Conservation (phyloP, 2,797 vertebrate species). For the Salarias fasciatus region DNA sequence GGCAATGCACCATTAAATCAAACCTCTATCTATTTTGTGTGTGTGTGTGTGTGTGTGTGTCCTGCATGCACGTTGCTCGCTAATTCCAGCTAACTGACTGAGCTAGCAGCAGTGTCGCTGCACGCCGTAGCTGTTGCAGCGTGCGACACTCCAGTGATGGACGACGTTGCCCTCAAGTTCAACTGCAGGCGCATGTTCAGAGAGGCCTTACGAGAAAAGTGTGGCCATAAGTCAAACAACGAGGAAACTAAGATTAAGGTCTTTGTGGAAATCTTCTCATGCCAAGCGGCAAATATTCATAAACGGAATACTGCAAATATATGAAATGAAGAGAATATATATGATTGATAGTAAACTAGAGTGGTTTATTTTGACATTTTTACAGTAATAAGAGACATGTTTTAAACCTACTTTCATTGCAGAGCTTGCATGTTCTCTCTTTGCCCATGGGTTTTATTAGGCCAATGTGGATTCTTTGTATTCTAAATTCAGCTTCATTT, state of each 20-base stretch:
- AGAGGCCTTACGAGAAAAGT: slow-evolving; percentile 5
- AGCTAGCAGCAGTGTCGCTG: slow-evolving; percentile 40
- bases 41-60: slow-evolving; percentile 30
- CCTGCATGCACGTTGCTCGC: slow-evolving; percentile 42
- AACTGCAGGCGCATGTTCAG: neutral
- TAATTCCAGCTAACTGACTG: slow-evolving; percentile 63
- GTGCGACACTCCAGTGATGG: slow-evolving; percentile 3
- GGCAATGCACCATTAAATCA: slow-evolving; percentile 72
- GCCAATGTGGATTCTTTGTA: too few species aligned
- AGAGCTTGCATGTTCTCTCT: too few species aligned
- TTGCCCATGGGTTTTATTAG: too few species aligned
- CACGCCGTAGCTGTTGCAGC: slow-evolving; percentile 16
- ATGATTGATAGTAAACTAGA: neutral
- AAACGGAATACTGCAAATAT: too few species aligned
- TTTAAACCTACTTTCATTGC: too few species aligned
- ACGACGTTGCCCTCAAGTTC: slow-evolving; percentile 5
- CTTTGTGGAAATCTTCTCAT: neutral
- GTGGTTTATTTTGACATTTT: too few species aligned
- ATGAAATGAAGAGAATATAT: too few species aligned
- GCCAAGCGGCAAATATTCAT: neutral
- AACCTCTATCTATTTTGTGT: slow-evolving; percentile 55
- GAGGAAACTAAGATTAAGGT: neutral
- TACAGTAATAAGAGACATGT: too few species aligned
- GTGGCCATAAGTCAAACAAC: slow-evolving; percentile 1
- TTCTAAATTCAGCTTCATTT: too few species aligned